Percentiles rank a stretch among this genome's conserved stretches.
These are phyloP conservation scores for Bambusicola thoracicus DNA, from an alignment of 2,113 vertebrate species.

Conservation along the genomic window DNA sequence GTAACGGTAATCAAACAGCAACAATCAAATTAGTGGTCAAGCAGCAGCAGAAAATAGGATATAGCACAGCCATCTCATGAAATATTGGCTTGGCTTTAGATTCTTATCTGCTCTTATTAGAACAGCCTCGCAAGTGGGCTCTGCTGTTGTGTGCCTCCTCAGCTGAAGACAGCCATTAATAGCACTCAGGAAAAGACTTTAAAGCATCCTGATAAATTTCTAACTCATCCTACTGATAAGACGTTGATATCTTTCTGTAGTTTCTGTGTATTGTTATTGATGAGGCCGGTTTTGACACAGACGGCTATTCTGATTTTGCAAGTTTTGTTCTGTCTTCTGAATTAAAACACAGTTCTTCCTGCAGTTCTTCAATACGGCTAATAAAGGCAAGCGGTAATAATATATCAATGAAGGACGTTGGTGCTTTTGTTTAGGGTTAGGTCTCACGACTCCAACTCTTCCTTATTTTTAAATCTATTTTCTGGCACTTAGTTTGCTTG, in stretches of 20 bases:
- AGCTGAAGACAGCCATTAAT: neutral
- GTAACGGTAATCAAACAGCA: neutral
- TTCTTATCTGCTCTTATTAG: neutral
- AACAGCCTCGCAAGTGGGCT: neutral
- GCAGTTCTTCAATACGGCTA: neutral
- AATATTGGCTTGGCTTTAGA: slow-evolving; percentile 5
- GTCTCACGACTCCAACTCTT: neutral
- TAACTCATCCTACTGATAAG: neutral
- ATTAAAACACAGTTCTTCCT: neutral
- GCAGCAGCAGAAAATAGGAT: slow-evolving; percentile 14
- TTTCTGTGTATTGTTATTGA: neutral
- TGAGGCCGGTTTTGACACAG: neutral
- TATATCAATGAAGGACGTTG: neutral
- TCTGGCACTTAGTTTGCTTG: neutral
- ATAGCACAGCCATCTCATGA: neutral
- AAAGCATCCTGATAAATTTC: neutral
- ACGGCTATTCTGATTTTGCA: neutral
- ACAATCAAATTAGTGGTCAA: neutral
- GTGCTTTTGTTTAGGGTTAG: neutral
- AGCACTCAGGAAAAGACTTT: neutral
- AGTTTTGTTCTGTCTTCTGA: neutral
- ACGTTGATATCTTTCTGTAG: neutral
- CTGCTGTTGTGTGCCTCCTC: neutral
- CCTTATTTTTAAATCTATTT: neutral
- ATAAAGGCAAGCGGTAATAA: neutral